These are phyloP conservation scores for Hipposideros larvatus DNA, from an alignment of 2,797 vertebrate genomes.

Conservation along the genomic window DNA sequence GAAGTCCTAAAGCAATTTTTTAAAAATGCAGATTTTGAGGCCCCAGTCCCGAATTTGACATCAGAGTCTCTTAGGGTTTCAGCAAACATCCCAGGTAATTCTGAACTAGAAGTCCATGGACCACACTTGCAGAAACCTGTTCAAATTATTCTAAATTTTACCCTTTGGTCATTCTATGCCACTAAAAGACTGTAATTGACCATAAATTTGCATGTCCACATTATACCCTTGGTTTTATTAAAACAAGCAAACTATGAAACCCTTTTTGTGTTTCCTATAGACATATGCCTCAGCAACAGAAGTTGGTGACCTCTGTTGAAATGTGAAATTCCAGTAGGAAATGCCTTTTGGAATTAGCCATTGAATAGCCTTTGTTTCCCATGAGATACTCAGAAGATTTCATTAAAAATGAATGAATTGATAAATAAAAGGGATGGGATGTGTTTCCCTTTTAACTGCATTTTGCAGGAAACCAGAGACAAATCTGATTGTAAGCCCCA, in stretches of 20 bases:
- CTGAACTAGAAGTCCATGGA: not conserved
- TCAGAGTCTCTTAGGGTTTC: not conserved
- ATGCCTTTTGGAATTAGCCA: not conserved
- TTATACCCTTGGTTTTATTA: not conserved
- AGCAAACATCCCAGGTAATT: not conserved
- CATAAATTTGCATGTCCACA: not conserved
- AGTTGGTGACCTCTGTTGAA: not conserved
- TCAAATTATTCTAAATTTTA: constrained; percentile 2
- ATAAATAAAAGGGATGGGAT: not conserved
- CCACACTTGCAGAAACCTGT: not conserved
- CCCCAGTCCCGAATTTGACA: not conserved
- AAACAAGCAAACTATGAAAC: not conserved
- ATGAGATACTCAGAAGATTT: not conserved
- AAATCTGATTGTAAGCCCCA: not conserved
- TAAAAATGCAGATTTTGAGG: not conserved
- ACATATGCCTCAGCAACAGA: not conserved
- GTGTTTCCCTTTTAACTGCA: not conserved
- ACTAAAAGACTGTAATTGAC: not conserved
- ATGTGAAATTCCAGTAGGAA: not conserved
- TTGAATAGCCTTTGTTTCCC: not conserved
- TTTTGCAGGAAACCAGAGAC: not conserved
- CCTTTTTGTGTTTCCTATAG: not conserved
- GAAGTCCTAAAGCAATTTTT: not conserved
- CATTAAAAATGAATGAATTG: not conserved
- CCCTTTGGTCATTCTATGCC: not conserved